Percentiles rank a stretch among this genome's conserved stretches.
Conservation (phyloP, 2,888 invertebrate species). For the Scrobipalpa costella region DNA sequence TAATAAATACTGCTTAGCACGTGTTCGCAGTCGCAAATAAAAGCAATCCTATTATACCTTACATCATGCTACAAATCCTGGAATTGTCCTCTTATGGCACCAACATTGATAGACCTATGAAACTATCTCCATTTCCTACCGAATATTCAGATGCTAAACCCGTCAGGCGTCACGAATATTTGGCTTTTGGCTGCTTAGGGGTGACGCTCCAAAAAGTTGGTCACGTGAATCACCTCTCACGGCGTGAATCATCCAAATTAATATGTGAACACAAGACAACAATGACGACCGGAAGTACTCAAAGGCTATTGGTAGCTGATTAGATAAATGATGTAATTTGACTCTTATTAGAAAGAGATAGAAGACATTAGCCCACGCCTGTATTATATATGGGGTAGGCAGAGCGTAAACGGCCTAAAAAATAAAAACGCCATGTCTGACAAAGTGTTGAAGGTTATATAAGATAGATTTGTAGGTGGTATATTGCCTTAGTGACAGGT, state of each 20-base stretch:
- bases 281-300: slow-evolving; percentile 26
- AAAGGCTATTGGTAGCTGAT: background rate
- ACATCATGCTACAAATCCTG: slow-evolving; percentile 48
- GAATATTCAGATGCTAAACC: background rate
- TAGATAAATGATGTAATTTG: background rate
- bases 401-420: too few species aligned
- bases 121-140: background rate
- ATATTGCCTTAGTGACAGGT: too few species aligned
- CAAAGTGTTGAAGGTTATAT: too few species aligned
- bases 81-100: slow-evolving; percentile 35
- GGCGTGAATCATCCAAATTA: slow-evolving; percentile 55
- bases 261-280: slow-evolving; percentile 32
- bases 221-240: slow-evolving; percentile 28
- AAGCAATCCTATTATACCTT: slow-evolving; percentile 39
- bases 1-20: slow-evolving; percentile 13
- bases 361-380: too few species aligned
- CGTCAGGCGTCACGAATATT: background rate
- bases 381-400: too few species aligned
- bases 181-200: slow-evolving; percentile 15
- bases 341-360: too few species aligned
- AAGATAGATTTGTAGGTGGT: too few species aligned
- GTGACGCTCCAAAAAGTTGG: slow-evolving; percentile 26
- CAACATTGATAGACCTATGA: background rate
- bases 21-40: slow-evolving; percentile 20
- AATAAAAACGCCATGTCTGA: too few species aligned